Evolutionary conservation across 2,888 invertebrate species (phyloP), one percentile per base, ranked within the genome.

Genomic region (Acutogordius australiensis): DNA sequence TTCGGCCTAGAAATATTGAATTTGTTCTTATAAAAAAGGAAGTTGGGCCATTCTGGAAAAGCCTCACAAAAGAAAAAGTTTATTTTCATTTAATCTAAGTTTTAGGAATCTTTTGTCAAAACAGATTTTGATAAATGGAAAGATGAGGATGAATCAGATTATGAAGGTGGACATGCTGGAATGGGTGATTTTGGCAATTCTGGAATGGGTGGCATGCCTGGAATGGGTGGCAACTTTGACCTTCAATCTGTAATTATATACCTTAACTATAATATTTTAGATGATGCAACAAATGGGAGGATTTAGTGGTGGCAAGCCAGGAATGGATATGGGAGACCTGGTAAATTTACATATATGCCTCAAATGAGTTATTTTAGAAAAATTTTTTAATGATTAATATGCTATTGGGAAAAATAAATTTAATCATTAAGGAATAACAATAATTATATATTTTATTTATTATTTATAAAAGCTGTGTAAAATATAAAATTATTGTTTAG

Each of bases 91-190:
- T n/a, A 4, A 51, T 21, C 13, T 23, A 51, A n/a, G 23, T n/a
- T 51, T 51, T 51, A 51, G 51, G 18, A 8, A 51, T 26, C 51
- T 71, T 91, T 88, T 81, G 76, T 94, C 66, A 91, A 90, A 76
- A 81, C 88, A 66, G 91, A 94, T 70, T 97, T 94, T 71, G 84
- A 85, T 70, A 88, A 88, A 74, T 94, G 90, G 91, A 80, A 80
- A 73, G 91, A 91, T 74, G 91, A 94, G 73, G 90, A 90, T 63
- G 65, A 64, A 51, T 84, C 82, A 61, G 84, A 81, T 8, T 82
- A 82, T 65, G 86, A 84, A 8, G 45, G 28, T 27, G 59, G 28
- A 18, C 26, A 27, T n/a, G 64, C 8, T 37, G 44, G 44, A 37
- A 37, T 37, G 44, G 44, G 44, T n/a, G n/a, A n/a, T n/a, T n/a